Evolutionary conservation across 64 coral and sea anemone species (phyloP).

Genomic region (Acropora tenuis): DNA sequence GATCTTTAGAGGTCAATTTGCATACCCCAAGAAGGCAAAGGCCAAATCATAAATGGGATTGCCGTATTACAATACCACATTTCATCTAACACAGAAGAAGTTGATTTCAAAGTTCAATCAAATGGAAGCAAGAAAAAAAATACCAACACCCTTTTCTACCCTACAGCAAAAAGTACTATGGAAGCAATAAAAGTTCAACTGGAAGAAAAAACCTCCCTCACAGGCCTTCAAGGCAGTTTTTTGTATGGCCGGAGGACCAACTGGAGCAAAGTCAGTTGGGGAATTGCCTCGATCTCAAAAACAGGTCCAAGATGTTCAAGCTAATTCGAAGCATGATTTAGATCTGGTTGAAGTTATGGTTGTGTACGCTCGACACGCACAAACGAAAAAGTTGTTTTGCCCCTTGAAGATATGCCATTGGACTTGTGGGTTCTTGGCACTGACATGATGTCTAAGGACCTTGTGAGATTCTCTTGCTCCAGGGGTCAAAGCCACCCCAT

Average conservation of each 20-base stretch:
- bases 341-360: constrained; percentile 64
- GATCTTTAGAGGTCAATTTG: constrained; percentile 53
- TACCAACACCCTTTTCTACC: constrained; percentile 48
- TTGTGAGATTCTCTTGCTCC: constrained; percentile 46
- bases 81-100: constrained; percentile 11
- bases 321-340: neutral
- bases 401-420: constrained; percentile 53
- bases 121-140: constrained; percentile 55
- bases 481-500: constrained; percentile 39
- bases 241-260: constrained; percentile 37
- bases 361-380: constrained; percentile 61
- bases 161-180: constrained; percentile 38
- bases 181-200: constrained; percentile 30
- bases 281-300: constrained; percentile 38
- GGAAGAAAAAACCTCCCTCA: neutral
- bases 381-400: constrained; percentile 64
- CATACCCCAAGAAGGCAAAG: constrained; percentile 35
- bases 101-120: constrained; percentile 33
- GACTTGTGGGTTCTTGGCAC: constrained; percentile 73
- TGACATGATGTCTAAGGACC: constrained; percentile 40
- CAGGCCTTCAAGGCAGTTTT: constrained; percentile 14
- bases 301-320: constrained; percentile 40
- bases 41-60: constrained; percentile 29
- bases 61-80: constrained; percentile 63
- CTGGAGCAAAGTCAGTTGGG: constrained; percentile 14